Evolutionary conservation across 2,113 vertebrate species (phyloP).

Genomic region (Phycodurus eques): DNA sequence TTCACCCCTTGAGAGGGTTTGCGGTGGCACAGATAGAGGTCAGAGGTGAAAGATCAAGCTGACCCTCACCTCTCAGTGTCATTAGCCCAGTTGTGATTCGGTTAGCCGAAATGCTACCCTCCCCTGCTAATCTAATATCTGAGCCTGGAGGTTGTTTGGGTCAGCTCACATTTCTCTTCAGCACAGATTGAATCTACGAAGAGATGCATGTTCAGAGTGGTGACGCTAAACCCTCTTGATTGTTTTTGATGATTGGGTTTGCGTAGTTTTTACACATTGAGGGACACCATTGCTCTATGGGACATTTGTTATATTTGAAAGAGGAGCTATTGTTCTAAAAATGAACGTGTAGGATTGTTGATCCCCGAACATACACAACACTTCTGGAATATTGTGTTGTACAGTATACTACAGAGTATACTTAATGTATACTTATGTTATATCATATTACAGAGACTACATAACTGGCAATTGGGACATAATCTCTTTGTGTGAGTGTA

Average conservation of each 20-base stretch:
- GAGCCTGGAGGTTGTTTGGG: conserved; percentile 54
- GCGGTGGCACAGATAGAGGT: conserved; percentile 29
- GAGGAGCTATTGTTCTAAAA: neutral
- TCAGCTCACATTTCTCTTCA: conserved; percentile 62
- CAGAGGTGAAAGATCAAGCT: conserved; percentile 41
- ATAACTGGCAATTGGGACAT: too few relatives aligned
- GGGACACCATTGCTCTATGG: conserved; percentile 32
- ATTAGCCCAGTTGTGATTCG: conserved; percentile 58
- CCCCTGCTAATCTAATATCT: conserved; percentile 54
- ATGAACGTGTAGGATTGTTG: neutral
- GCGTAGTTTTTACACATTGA: conserved; percentile 2
- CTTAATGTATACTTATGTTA: too few relatives aligned
- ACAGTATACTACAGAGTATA: too few relatives aligned
- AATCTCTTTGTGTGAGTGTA: too few relatives aligned
- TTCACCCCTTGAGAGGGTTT: conserved; percentile 7
- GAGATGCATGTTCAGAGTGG: conserved; percentile 43
- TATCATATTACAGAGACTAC: too few relatives aligned
- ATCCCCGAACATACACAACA: too few relatives aligned
- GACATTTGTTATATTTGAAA: neutral
- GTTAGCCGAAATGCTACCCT: conserved; percentile 65
- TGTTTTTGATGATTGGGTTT: conserved; percentile 39
- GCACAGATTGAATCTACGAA: conserved; percentile 54
- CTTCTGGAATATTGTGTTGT: too few relatives aligned
- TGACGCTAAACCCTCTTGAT: conserved; percentile 13
- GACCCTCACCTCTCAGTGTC: conserved; percentile 57